Evolutionary conservation across 2,888 invertebrate species (phyloP), one percentile per base, ranked within the genome.

Genomic region (Formica aserva): DNA sequence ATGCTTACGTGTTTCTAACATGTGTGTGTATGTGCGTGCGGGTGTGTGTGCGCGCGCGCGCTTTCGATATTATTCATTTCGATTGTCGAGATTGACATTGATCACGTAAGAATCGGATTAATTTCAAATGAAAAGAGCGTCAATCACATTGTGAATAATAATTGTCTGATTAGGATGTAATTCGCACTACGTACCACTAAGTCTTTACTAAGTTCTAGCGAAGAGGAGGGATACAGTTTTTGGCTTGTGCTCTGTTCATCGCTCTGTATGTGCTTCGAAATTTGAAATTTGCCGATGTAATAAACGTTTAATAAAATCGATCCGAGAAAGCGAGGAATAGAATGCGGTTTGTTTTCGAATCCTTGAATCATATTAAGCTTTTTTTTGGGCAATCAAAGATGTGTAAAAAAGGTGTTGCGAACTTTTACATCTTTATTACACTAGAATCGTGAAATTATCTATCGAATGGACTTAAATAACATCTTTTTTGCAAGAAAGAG

Each of bases 241-340:
- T 80, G 83, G 85, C 84, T 89, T 86, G 82, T 66, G 80, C 81
- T 87, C 87, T 78, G 80, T 85, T 89, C 77, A 78, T 84, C 81
- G 84, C 86, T 86, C 85, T 88, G 60, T 88, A 82, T 84, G 65
- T 84, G 90, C 89, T 90, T 91, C 72, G 62, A 86, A 88, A 88
- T 88, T 80, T 87, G 55, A 86, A 86, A 87, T 87, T 90, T 78
- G 82, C 86, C 92, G 83, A 87, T 85, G 90, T 91, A 91, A 91
- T 89, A 84, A 91, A 91, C 82, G 88, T 91, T 92, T 87, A 91
- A 90, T 89, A 90, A 90, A 90, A 90, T 85, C 87, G 84, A 89
- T 11, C 38, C 38, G 35, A 52, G 8, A n/a, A n/a, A 52, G 8
- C n/a, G 8, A 52, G n/a, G n/a, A 52, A n/a, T 52, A n/a, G 8